Percentiles rank a stretch among this genome's conserved stretches.
These are phyloP conservation scores for Tortrix viridana DNA, from an alignment of 2,888 invertebrate species.

Conservation along the genomic window DNA sequence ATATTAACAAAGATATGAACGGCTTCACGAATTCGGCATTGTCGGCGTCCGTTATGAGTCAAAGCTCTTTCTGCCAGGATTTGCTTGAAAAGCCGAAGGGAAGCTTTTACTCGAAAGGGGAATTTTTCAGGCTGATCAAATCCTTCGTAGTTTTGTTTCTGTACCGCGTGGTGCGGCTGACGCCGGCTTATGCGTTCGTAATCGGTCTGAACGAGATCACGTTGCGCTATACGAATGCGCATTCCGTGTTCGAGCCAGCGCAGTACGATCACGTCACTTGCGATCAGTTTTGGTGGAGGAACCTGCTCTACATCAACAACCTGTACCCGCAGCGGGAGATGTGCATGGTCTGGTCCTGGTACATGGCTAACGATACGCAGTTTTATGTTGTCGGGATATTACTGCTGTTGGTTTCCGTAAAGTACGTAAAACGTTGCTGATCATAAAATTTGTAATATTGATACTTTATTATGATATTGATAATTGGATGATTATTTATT, in stretches of 20 bases:
- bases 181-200: slow-evolving; percentile 92
- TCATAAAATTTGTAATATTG: neutral
- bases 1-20: slow-evolving; percentile 74
- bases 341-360: slow-evolving; percentile 94
- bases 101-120: slow-evolving; percentile 64
- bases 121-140: slow-evolving; percentile 67
- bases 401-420: slow-evolving; percentile 86
- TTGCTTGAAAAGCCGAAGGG: slow-evolving; percentile 66
- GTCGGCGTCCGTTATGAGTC: slow-evolving; percentile 74
- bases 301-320: slow-evolving; percentile 92
- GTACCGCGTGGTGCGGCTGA: slow-evolving; percentile 87
- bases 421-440: slow-evolving; percentile 76
- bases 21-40: slow-evolving; percentile 74
- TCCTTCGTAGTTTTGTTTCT: slow-evolving; percentile 79
- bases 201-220: slow-evolving; percentile 90
- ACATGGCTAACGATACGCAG: slow-evolving; percentile 92
- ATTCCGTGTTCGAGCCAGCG: slow-evolving; percentile 89
- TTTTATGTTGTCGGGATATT: slow-evolving; percentile 89
- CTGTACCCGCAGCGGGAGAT: slow-evolving; percentile 89
- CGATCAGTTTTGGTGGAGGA: slow-evolving; percentile 92
- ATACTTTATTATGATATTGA: too few relatives aligned
- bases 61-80: slow-evolving; percentile 76
- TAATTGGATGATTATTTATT: neutral
- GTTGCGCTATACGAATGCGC: slow-evolving; percentile 88
- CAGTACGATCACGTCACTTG: slow-evolving; percentile 89